phyloP scores from a whole-genome alignment of 2,797 vertebrate genomes.

The Hozukius guyotensis region DNA sequence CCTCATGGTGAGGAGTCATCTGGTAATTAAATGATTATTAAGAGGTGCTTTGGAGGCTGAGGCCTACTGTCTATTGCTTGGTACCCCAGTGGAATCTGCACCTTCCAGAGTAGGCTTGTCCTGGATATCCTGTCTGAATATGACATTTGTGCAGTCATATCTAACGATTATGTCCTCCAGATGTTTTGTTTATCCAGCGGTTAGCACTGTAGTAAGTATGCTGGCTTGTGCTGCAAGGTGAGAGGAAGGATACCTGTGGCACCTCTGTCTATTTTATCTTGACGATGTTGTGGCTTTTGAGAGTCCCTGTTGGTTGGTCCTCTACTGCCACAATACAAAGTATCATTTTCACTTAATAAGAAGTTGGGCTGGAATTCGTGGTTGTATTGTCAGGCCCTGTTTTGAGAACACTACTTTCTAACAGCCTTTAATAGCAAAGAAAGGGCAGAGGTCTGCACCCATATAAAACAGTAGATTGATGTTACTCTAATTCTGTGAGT shows the following conservation, averaged over 20 bases:
- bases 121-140: background rate
- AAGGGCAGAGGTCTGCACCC: background rate
- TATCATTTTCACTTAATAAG: background rate
- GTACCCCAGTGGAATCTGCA: background rate
- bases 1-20: slow-evolving; percentile 18
- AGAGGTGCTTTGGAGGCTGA: slow-evolving; percentile 21
- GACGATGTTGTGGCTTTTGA: background rate
- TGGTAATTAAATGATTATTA: slow-evolving; percentile 54
- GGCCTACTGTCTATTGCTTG: slow-evolving; percentile 9
- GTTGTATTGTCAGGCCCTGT: background rate
- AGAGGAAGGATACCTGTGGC: background rate
- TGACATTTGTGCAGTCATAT: background rate
- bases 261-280: background rate
- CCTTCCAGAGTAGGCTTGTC: background rate
- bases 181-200: background rate
- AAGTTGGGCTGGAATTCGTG: background rate
- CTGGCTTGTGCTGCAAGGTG: background rate
- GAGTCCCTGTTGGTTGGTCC: background rate
- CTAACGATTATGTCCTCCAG: background rate
- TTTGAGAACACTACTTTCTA: background rate
- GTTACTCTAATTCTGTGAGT: background rate
- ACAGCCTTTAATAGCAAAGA: background rate
- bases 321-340: background rate
- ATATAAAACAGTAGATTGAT: background rate
- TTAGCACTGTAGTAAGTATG: background rate